phyloP scores from a whole-genome alignment of 2,113 vertebrate species.

The Entomyzon cyanotis region DNA sequence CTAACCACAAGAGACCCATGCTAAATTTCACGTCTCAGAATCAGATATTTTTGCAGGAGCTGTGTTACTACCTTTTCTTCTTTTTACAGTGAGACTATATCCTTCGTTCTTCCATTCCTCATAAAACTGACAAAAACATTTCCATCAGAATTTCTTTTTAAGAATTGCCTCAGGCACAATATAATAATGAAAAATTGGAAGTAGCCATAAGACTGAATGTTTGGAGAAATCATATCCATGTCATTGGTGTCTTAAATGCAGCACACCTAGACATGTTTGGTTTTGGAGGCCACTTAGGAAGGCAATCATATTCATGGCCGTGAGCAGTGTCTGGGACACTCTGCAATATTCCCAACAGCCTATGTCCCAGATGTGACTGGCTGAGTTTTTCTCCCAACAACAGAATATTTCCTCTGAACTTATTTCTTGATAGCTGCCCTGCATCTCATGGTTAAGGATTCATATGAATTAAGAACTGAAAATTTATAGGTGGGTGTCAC shows the following conservation, averaged over 20 bases:
- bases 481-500: not conserved
- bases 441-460: not conserved
- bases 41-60: slow-evolving; percentile 7
- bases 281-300: not conserved
- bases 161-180: not conserved
- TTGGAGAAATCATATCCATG: not conserved
- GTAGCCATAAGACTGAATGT: not conserved
- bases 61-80: not conserved
- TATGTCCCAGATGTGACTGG: rapidly evolving
- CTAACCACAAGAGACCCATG: not conserved
- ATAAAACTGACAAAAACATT: not conserved
- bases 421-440: not conserved
- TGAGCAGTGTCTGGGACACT: not conserved
- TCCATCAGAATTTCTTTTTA: slow-evolving; percentile 7
- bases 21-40: slow-evolving; percentile 36
- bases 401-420: not conserved
- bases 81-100: not conserved
- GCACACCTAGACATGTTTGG: not conserved
- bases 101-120: not conserved
- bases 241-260: not conserved
- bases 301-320: not conserved
- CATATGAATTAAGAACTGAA: not conserved
- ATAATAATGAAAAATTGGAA: slow-evolving; percentile 15
- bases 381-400: not conserved
- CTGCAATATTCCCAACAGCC: not conserved